These are phyloP conservation scores for Coreius guichenoti DNA, from an alignment of 2,797 vertebrate genomes.

Conservation along the genomic window DNA sequence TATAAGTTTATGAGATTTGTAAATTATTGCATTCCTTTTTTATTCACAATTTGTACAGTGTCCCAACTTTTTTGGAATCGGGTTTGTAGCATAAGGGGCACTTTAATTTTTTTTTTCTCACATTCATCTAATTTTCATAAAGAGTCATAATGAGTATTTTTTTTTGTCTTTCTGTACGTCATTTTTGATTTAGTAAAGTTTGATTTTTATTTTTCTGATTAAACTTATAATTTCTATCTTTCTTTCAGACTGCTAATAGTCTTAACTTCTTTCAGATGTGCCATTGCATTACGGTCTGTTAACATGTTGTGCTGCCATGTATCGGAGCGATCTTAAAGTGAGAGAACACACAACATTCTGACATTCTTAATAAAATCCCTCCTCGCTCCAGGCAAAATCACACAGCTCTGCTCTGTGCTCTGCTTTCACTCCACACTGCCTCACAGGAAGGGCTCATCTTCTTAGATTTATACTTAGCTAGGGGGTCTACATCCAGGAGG, in stretches of 20 bases:
- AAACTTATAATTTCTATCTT: background rate
- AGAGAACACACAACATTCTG: background rate
- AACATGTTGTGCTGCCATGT: background rate
- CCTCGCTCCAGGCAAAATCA: slow-evolving; percentile 15
- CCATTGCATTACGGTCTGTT: background rate
- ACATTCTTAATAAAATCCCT: slow-evolving; percentile 9
- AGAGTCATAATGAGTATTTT: background rate
- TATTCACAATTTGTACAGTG: too few relatives aligned
- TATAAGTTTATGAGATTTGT: too few relatives aligned
- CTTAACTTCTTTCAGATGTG: background rate
- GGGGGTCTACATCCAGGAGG: slow-evolving; percentile 32
- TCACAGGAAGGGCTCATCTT: slow-evolving; percentile 48
- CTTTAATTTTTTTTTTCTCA: background rate
- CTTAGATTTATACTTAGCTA: slow-evolving; percentile 48
- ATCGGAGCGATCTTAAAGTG: background rate
- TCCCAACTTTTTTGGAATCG: too few relatives aligned
- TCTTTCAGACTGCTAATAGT: background rate
- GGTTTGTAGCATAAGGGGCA: too few relatives aligned
- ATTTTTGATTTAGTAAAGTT: background rate
- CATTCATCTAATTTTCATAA: background rate
- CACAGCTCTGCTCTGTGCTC: background rate
- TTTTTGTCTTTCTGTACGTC: background rate
- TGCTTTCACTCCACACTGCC: background rate
- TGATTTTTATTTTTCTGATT: background rate
- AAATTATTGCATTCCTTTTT: too few relatives aligned